phyloP scores from a whole-genome alignment of 1,140 invertebrate species.

The Coelopa frigida region DNA sequence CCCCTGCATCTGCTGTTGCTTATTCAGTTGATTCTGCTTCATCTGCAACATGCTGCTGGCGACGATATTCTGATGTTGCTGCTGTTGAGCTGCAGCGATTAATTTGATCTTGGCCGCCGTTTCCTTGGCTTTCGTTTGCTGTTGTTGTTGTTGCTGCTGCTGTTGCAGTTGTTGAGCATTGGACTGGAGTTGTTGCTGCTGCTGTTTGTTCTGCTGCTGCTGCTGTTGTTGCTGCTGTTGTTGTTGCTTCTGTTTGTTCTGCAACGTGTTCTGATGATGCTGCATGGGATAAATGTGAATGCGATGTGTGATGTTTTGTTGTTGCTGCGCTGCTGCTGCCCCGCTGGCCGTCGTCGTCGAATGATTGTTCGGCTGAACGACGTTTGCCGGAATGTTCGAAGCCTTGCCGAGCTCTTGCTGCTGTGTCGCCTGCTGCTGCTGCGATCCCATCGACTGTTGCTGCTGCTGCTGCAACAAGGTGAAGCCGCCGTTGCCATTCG shows the following conservation, averaged over 20 bases:
- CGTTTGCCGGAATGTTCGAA: conserved; percentile 28
- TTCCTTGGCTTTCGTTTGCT: conserved; percentile 6
- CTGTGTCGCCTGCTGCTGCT: conserved; percentile 14
- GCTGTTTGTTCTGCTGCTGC: conserved; percentile 17
- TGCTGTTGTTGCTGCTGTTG: conserved; percentile 21
- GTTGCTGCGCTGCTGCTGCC: conserved; percentile 5
- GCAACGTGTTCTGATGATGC: conserved; percentile 30
- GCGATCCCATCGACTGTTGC: conserved; percentile 22
- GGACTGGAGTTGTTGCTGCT: conserved; percentile 14
- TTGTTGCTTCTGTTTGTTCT: conserved; percentile 24
- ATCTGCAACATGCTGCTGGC: neutral
- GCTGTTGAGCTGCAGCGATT: neutral
- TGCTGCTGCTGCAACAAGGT: conserved; percentile 23
- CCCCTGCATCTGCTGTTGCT: conserved; percentile 1
- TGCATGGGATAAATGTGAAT: conserved; percentile 44
- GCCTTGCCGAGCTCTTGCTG: conserved; percentile 13
- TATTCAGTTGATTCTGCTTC: neutral
- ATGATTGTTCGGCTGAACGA: conserved; percentile 40
- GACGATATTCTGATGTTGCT: neutral
- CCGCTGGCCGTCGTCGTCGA: conserved; percentile 15
- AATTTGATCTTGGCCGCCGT: neutral
- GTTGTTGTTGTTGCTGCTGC: conserved; percentile 18
- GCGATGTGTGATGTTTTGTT: conserved; percentile 27
- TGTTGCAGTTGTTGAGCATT: conserved; percentile 7
- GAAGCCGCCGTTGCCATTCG: conserved; percentile 23